These are phyloP conservation scores for Botrylloides violaceus DNA, from an alignment of 23 tunicate genomes.

Conservation along the genomic window DNA sequence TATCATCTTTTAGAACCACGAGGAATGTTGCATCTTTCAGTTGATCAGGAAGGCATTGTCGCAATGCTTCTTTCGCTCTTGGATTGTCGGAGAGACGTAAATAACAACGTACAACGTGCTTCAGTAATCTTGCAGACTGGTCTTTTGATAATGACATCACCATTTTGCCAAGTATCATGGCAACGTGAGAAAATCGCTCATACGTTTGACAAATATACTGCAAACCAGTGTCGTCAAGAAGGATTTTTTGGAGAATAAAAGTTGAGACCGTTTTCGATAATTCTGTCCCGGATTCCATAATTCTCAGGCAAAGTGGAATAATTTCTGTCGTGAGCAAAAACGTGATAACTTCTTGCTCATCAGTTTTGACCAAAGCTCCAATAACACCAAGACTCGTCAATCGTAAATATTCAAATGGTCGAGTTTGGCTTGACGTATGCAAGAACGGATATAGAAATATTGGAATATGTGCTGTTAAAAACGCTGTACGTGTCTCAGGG, in stretches of 20 bases:
- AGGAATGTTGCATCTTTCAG: constrained; percentile 86
- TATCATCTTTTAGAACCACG: constrained; percentile 88
- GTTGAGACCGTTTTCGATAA: constrained; percentile 98
- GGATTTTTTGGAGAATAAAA: constrained; percentile 91
- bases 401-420: constrained; percentile 92
- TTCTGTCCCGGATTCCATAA: constrained; percentile 96
- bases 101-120: constrained; percentile 98
- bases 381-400: constrained; percentile 94
- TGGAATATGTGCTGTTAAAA: constrained; percentile 96
- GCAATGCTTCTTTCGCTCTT: constrained; percentile 97
- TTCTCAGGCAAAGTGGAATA: constrained; percentile 87
- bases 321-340: constrained; percentile 97
- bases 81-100: constrained; percentile 96
- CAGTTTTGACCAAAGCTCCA: constrained; percentile 96
- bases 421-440: constrained; percentile 89
- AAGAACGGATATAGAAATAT: constrained; percentile 91
- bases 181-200: constrained; percentile 98
- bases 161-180: constrained; percentile 95
- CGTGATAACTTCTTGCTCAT: constrained; percentile 96
- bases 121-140: constrained; percentile 85
- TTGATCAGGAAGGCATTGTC: constrained; percentile 99
- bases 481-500: constrained; percentile 88
- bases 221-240: constrained; percentile 84
- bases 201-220: constrained; percentile 95
- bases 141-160: constrained; percentile 82